These are phyloP conservation scores for Athene noctua DNA, from an alignment of 2,113 vertebrate genomes.

Conservation along the genomic window DNA sequence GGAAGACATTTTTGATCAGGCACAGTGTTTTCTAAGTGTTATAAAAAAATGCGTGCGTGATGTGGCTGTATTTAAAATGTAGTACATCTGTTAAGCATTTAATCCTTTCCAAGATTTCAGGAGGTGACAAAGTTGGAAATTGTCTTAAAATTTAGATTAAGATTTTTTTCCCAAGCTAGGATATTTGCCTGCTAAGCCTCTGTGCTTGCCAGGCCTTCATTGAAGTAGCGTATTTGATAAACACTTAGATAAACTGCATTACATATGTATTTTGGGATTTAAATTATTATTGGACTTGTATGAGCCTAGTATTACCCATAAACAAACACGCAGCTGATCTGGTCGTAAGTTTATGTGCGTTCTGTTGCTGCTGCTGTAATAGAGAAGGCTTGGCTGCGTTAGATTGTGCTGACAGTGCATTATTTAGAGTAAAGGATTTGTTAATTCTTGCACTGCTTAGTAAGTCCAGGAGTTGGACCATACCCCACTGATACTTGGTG, in stretches of 20 bases:
- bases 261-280: neutral
- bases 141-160: neutral
- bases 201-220: neutral
- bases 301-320: neutral
- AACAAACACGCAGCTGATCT: neutral
- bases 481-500: neutral
- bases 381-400: neutral
- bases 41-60: neutral
- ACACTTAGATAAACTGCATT: neutral
- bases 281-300: neutral
- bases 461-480: neutral
- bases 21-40: constrained; percentile 7
- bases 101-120: constrained; percentile 42
- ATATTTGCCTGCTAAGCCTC: neutral
- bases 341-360: neutral
- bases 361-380: neutral
- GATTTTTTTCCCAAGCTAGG: neutral
- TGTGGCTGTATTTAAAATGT: constrained; percentile 37
- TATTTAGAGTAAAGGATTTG: constrained; percentile 15
- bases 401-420: neutral
- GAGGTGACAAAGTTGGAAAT: constrained; percentile 39
- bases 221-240: neutral
- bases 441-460: constrained; percentile 1
- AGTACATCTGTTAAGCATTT: constrained; percentile 22
- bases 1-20: constrained; percentile 11